Conservation (phyloP, 2,113 vertebrate species). For the Gallinago jamesoni region DNA sequence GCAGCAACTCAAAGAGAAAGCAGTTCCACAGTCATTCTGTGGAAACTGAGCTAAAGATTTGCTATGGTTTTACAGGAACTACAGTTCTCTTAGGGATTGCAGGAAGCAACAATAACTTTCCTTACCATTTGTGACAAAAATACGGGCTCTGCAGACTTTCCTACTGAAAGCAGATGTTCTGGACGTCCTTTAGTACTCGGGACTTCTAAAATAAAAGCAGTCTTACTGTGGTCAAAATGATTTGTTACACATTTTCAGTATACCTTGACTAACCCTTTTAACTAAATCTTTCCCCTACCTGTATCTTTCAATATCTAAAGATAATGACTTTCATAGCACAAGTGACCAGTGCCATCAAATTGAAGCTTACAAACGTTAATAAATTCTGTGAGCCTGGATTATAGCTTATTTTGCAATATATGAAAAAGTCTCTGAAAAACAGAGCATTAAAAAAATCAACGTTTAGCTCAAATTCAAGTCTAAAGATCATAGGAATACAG, state of each 20-base stretch:
- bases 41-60: neutral
- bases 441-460: neutral
- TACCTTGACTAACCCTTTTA: neutral
- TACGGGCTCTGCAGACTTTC: neutral
- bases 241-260: neutral
- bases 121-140: conserved; percentile 65
- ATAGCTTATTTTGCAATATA: neutral
- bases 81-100: neutral
- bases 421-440: neutral
- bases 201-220: conserved; percentile 34
- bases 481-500: neutral
- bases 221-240: neutral
- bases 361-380: neutral
- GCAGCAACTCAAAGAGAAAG: neutral
- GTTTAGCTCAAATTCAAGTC: neutral
- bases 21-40: neutral
- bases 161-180: neutral
- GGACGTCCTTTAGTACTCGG: neutral
- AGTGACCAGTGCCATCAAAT: neutral
- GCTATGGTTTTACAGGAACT: neutral
- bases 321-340: neutral
- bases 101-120: neutral
- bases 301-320: neutral
- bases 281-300: neutral
- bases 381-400: neutral